Conservation (phyloP, 2,888 invertebrate species). For the Callimorpha dominula region DNA sequence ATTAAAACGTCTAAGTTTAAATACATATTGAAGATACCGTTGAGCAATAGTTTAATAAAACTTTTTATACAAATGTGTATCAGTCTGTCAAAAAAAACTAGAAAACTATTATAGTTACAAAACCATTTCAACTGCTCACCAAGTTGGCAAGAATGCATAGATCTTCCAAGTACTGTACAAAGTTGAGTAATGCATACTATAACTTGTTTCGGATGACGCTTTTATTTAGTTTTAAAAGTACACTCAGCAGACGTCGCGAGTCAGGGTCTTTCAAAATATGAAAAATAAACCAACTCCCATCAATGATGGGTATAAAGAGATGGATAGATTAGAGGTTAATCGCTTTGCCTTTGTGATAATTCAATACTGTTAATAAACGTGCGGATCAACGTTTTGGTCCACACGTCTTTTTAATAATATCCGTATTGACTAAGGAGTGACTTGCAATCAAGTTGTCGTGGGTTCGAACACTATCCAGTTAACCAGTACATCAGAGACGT, state of each 20-base stretch:
- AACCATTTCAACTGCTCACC: not conserved
- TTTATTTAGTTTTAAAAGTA: not conserved
- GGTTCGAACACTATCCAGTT: no score
- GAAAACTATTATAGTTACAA: not conserved
- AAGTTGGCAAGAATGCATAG: slow-evolving; percentile 1
- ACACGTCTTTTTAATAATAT: no score
- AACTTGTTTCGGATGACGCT: not conserved
- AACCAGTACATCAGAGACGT: no score
- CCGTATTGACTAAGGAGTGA: no score
- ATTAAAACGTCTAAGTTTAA: not conserved
- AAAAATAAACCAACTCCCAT: no score
- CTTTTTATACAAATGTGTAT: not conserved
- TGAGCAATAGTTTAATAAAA: not conserved
- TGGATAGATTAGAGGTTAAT: no score
- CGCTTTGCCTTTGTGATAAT: no score
- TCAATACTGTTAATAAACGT: no score
- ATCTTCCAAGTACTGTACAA: not conserved
- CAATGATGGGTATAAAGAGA: no score
- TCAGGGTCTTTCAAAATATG: not conserved
- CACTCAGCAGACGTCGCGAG: not conserved
- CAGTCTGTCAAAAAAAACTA: not conserved
- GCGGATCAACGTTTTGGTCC: no score
- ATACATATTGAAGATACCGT: not conserved
- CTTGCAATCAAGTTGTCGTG: no score
- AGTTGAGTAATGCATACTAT: not conserved